These are phyloP conservation scores for Atherinosoma microstoma DNA, from an alignment of 2,797 vertebrate species.

Conservation along the genomic window DNA sequence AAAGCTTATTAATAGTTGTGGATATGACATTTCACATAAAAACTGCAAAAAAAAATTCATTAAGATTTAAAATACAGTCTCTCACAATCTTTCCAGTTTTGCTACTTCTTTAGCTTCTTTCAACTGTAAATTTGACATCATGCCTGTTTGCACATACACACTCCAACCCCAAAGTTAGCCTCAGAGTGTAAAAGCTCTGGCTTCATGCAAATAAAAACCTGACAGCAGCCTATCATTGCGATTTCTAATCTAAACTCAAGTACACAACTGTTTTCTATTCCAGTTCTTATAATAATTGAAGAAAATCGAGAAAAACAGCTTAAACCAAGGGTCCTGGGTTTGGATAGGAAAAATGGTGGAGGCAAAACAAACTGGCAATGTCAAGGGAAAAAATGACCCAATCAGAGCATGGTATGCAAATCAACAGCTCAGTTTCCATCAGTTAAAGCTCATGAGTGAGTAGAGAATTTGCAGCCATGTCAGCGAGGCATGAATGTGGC, in stretches of 20 bases:
- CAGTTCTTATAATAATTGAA: neutral
- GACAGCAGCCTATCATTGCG: neutral
- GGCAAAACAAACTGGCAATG: neutral
- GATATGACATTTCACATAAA: neutral
- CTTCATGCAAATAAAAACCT: neutral
- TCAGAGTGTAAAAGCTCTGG: neutral
- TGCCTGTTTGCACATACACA: neutral
- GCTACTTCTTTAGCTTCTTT: neutral
- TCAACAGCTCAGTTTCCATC: conserved; percentile 14
- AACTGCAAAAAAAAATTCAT: neutral
- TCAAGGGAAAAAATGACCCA: neutral
- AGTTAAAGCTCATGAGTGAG: conserved; percentile 9
- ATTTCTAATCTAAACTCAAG: neutral
- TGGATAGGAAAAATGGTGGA: neutral
- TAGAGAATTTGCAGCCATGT: neutral
- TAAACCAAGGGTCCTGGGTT: neutral
- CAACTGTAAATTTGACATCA: neutral
- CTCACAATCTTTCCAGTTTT: neutral
- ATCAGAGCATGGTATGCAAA: conserved; percentile 32
- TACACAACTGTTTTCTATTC: neutral
- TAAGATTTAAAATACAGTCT: too few species aligned
- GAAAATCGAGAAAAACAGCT: neutral
- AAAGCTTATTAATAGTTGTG: neutral
- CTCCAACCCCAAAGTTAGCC: neutral
- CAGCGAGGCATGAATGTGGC: conserved; percentile 16